A percentile compares a stretch with the other conserved stretches of the same genome.
Conservation (phyloP, 2,797 vertebrate species). For the Phoxinus dragarum region DNA sequence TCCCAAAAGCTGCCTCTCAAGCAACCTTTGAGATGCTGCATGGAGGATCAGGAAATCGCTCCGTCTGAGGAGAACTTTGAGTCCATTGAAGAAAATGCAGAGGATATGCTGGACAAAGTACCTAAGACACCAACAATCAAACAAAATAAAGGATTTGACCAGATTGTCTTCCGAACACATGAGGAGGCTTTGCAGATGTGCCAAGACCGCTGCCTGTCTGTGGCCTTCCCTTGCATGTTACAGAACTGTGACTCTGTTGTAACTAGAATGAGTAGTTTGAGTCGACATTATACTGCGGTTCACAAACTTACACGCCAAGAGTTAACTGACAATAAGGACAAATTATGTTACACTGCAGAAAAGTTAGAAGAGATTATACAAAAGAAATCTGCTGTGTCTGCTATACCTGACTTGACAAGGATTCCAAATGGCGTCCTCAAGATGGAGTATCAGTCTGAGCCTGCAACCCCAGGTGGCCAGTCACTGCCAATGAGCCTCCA, state of each 20-base stretch:
- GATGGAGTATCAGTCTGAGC: slow-evolving; percentile 76
- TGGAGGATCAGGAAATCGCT: slow-evolving; percentile 47
- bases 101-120: not conserved
- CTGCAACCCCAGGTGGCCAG: slow-evolving; percentile 64
- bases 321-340: slow-evolving; percentile 76
- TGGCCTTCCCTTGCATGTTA: slow-evolving; percentile 93
- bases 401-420: slow-evolving; percentile 58
- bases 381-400: slow-evolving; percentile 75
- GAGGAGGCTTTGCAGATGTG: slow-evolving; percentile 97
- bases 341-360: slow-evolving; percentile 81
- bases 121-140: slow-evolving; percentile 14
- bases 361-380: slow-evolving; percentile 82
- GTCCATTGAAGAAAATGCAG: not conserved
- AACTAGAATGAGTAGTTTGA: slow-evolving; percentile 85
- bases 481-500: slow-evolving; percentile 71
- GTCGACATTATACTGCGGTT: slow-evolving; percentile 88
- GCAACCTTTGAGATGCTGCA: slow-evolving; percentile 56
- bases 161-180: slow-evolving; percentile 80
- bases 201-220: slow-evolving; percentile 84
- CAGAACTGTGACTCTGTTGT: slow-evolving; percentile 93
- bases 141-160: slow-evolving; percentile 18
- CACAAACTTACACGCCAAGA: slow-evolving; percentile 82
- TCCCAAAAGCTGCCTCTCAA: slow-evolving; percentile 59
- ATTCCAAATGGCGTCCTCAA: slow-evolving; percentile 73
- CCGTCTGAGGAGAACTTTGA: slow-evolving; percentile 55